Base-by-base conservation (phyloP, 2,888 invertebrate species). In the Fabriciana adippe region DNA sequence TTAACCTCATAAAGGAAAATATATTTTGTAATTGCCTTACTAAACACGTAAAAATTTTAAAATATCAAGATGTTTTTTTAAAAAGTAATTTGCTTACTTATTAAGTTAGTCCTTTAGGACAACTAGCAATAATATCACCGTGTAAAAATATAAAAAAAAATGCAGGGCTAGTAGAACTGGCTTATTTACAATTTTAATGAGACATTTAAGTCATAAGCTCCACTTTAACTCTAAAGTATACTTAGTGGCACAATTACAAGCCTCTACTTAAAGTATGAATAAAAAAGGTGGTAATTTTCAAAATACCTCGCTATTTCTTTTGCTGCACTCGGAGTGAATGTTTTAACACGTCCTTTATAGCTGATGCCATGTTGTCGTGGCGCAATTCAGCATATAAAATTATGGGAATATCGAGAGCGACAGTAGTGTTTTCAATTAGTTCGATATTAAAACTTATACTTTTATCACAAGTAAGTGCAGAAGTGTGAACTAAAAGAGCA, bases 181-280 rank as follows among this genome's bases (percentile, higher is more conserved):
- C 53, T 41, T 53, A 56, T 41, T 47, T 67, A 56, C 68, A 65
- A 50, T 26, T 71, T 64, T 69, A 67, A 71, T 66, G 57, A 68
- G 48, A 61, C 60, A 66, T 64, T 67, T 57, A 62, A 51, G 64
- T 65, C 61, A 67, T 69, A 64, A 57, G 18, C 45, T 35, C 26
- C 48, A 64, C 60, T 64, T 69, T 55, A 31, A 57, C 60, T 56
- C 50, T 64, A 69, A 66, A 64, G 54, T 16, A 54, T 64, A 65
- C 64, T 53, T 69, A 71, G 69, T 69, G 71, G 64, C 59, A 65
- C 69, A 71, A 69, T 71, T 69, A 71, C 64, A 69, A 31, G 31
- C 54, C 53, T 61, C 50, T 56, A 53, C 57, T 48, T 18, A 55
- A 57, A 65, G 62, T 48, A 67, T 71, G 66, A 71, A 71, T 71